Conservation (phyloP, 2,888 invertebrate genomes). For the Petrolisthes cinctipes region DNA sequence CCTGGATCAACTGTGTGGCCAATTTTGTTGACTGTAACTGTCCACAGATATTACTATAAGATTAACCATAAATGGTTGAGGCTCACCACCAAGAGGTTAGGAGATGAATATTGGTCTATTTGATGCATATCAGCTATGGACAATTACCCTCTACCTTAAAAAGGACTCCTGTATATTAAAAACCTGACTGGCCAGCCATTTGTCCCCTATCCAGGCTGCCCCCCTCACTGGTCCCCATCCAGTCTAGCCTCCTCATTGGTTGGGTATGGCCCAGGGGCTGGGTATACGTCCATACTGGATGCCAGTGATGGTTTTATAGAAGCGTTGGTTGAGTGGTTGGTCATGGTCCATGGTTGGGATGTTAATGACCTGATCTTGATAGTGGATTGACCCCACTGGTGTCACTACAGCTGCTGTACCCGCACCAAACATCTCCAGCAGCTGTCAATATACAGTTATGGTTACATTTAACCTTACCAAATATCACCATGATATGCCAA, state of each 20-base stretch:
- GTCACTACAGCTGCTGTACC: constrained; percentile 97
- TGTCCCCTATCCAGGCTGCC: neutral
- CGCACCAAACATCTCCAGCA: constrained; percentile 96
- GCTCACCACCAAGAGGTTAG: neutral
- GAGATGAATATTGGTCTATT: no score
- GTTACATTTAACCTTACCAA: no score
- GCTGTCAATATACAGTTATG: constrained; percentile 72
- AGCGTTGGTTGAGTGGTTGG: constrained; percentile 80
- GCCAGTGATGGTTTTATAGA: constrained; percentile 83
- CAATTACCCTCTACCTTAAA: neutral
- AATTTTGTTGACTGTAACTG: no score
- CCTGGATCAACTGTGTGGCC: no score
- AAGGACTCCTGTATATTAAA: neutral
- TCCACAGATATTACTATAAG: no score
- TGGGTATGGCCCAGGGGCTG: constrained; percentile 83
- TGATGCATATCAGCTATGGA: neutral
- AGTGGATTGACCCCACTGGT: constrained; percentile 89
- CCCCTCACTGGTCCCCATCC: neutral
- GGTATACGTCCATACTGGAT: constrained; percentile 88
- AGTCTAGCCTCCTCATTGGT: constrained; percentile 70
- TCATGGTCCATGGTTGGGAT: constrained; percentile 82
- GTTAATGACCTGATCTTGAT: constrained; percentile 76
- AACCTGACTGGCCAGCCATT: neutral
- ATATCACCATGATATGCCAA: no score
- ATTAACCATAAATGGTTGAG: neutral